A percentile compares a stretch with the other conserved stretches of the same genome.
Evolutionary conservation across 92 coral and sea anemone species (phyloP).

Genomic region (Phymanthus crucifer): DNA sequence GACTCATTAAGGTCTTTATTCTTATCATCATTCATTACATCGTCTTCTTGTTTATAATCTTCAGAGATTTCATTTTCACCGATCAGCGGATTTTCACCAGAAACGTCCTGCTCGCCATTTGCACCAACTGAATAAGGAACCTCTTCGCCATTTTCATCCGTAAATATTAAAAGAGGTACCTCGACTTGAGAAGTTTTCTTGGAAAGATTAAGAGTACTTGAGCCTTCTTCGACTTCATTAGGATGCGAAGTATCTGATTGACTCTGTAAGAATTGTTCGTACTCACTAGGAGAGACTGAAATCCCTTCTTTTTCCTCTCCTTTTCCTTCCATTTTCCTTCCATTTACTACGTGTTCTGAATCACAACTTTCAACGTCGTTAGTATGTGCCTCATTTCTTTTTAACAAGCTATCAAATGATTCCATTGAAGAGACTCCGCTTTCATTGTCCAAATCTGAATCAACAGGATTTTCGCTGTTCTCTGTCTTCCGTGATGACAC

Average conservation of each 20-base stretch:
- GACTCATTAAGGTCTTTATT: slow-evolving; percentile 6
- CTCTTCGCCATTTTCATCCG: slow-evolving; percentile 74
- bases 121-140: slow-evolving; percentile 18
- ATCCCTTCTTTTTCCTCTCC: slow-evolving; percentile 52
- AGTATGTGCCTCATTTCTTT: slow-evolving; percentile 44
- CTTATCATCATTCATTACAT: slow-evolving; percentile 6
- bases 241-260: slow-evolving; percentile 5
- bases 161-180: slow-evolving; percentile 68
- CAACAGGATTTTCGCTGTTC: slow-evolving; percentile 29
- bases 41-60: slow-evolving; percentile 6
- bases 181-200: slow-evolving; percentile 7
- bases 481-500: slow-evolving; percentile 3
- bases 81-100: slow-evolving; percentile 30
- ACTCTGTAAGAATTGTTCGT: slow-evolving; percentile 34
- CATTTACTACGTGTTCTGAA: slow-evolving; percentile 10
- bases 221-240: neutral
- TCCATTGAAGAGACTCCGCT: slow-evolving; percentile 94
- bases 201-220: neutral
- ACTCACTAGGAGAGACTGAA: slow-evolving; percentile 67
- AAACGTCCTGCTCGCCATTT: neutral
- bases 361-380: slow-evolving; percentile 36
- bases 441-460: slow-evolving; percentile 80
- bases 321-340: slow-evolving; percentile 23
- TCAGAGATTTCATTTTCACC: neutral
- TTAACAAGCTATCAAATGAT: slow-evolving; percentile 70